A percentile compares a stretch with the other conserved stretches of the same genome.
These are phyloP conservation scores for Microcaecilia unicolor DNA, from an alignment of 2,797 vertebrate species.

Conservation along the genomic window DNA sequence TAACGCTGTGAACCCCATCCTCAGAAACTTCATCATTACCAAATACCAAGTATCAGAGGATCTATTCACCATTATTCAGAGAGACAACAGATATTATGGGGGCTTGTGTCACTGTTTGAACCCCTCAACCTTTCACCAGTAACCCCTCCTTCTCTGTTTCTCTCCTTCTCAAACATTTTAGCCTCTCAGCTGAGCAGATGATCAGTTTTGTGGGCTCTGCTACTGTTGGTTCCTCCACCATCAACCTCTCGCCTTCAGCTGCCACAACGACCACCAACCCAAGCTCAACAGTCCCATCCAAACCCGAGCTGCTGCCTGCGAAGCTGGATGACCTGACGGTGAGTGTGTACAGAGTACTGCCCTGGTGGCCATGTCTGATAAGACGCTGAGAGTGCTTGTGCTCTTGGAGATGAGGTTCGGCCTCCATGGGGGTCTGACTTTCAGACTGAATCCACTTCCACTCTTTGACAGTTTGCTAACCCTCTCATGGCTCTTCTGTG, in stretches of 20 bases:
- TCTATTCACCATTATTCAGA: too few relatives aligned
- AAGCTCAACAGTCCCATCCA: conserved; percentile 23
- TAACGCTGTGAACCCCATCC: too few relatives aligned
- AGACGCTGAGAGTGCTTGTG: neutral
- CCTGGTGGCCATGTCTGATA: neutral
- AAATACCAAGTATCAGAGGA: too few relatives aligned
- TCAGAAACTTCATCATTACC: too few relatives aligned
- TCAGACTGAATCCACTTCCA: neutral
- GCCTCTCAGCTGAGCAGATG: conserved; percentile 42
- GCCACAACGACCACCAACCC: conserved; percentile 32
- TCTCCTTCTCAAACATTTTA: neutral
- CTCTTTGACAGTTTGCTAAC: neutral
- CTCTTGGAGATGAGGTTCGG: neutral
- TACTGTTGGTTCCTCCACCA: conserved; percentile 42
- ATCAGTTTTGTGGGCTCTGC: conserved; percentile 54
- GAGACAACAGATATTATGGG: too few relatives aligned
- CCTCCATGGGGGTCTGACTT: neutral
- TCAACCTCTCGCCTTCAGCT: conserved; percentile 29
- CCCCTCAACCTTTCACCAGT: neutral
- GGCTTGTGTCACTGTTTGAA: too few relatives aligned
- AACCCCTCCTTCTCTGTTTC: neutral
- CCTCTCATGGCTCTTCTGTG: too few relatives aligned
- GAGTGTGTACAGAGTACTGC: conserved; percentile 10
- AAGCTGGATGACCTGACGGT: conserved; percentile 74
- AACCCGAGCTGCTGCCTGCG: conserved; percentile 62